Conservation (phyloP, 23 tunicate genomes). For the Trididemnum miniatum region DNA sequence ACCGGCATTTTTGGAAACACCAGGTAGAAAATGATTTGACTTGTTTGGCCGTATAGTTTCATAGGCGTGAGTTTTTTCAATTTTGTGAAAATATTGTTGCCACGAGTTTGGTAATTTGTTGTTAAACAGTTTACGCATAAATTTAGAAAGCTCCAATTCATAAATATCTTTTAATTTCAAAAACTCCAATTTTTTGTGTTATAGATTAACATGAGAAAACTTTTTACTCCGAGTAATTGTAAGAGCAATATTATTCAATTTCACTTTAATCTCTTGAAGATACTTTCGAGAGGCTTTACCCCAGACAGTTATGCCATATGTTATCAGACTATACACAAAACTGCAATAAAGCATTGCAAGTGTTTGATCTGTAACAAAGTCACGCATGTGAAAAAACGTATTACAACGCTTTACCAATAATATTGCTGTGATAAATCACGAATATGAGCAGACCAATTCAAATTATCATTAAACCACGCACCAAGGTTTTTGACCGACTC, state of each 20-base stretch:
- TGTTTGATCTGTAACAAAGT: background rate
- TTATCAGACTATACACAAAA: background rate
- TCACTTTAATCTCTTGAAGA: background rate
- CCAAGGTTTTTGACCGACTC: background rate
- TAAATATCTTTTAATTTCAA: no score
- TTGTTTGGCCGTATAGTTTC: no score
- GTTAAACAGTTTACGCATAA: no score
- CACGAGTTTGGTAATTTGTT: no score
- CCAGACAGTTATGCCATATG: background rate
- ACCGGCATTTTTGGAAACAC: no score
- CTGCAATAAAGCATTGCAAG: background rate
- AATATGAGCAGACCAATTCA: background rate
- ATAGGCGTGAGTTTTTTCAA: no score
- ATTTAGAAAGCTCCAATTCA: no score
- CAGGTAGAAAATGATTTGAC: no score
- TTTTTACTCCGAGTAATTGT: background rate
- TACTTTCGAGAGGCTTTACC: background rate
- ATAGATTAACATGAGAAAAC: background rate
- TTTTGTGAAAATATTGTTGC: no score
- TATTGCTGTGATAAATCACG: background rate
- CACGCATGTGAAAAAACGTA: background rate
- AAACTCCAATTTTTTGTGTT: no score
- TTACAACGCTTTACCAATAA: background rate
- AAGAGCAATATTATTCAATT: background rate
- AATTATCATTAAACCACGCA: background rate